phyloP scores from a whole-genome alignment of 1,140 invertebrate species.

The Drosophila orena region DNA sequence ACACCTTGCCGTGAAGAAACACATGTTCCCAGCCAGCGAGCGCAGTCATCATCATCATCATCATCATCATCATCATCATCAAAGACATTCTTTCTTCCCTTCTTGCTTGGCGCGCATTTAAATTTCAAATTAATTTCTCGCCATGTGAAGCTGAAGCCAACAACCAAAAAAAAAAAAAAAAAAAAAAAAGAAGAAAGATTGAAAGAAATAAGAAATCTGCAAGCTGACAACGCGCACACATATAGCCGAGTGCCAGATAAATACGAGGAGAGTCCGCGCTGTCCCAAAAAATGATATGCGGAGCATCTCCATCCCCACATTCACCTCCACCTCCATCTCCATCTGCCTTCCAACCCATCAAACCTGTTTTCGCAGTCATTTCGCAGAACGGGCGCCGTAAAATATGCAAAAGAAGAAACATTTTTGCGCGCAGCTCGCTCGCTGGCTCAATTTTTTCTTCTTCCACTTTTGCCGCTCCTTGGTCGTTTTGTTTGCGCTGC shows the following conservation, averaged over 20 bases:
- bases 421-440: constrained; percentile 50
- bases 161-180: constrained; percentile 30
- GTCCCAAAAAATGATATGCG: constrained; percentile 71
- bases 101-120: constrained; percentile 72
- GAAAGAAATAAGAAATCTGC: constrained; percentile 67
- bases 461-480: constrained; percentile 29
- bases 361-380: constrained; percentile 80
- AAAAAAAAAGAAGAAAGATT: constrained; percentile 32
- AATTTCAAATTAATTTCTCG: constrained; percentile 84
- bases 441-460: constrained; percentile 13
- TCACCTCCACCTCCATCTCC: constrained; percentile 14
- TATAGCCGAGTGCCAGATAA: constrained; percentile 42
- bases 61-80: constrained; percentile 59
- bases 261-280: constrained; percentile 46
- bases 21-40: constrained; percentile 28
- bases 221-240: constrained; percentile 57
- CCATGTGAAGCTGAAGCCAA: constrained; percentile 51
- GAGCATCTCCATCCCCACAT: constrained; percentile 12
- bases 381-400: constrained; percentile 62
- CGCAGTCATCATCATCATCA: constrained; percentile 36
- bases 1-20: constrained; percentile 34
- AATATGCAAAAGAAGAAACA: constrained; percentile 78
- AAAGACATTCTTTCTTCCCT: constrained; percentile 58
- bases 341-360: constrained; percentile 45
- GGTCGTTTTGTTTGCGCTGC: constrained; percentile 63